Percentiles rank a stretch among this genome's conserved stretches.
phyloP scores from a whole-genome alignment of 2,888 invertebrate genomes.

The Malthinus seriepunctatus region DNA sequence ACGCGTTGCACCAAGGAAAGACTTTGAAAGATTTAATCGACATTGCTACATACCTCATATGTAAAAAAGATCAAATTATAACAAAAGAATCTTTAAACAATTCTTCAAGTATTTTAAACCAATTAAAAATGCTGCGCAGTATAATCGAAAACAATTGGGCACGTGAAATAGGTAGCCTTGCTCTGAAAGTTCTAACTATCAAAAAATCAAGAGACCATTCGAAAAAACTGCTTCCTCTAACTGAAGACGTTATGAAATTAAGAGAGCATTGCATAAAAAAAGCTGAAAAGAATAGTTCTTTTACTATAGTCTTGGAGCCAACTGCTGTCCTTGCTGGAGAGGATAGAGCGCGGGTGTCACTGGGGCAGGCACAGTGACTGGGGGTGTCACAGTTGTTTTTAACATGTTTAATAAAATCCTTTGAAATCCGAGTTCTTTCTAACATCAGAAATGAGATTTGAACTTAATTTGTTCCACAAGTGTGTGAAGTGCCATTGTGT shows the following conservation, averaged over 20 bases:
- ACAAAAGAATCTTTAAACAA: slow-evolving; percentile 9
- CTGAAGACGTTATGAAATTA: slow-evolving; percentile 15
- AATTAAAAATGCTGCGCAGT: slow-evolving; percentile 6
- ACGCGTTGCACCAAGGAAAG: slow-evolving; percentile 14
- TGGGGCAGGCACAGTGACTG: too few relatives aligned
- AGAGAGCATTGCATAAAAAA: slow-evolving; percentile 10
- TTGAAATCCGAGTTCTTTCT: too few relatives aligned
- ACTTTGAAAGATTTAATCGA: slow-evolving; percentile 12
- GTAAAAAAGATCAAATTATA: slow-evolving; percentile 9
- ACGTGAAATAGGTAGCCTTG: slow-evolving; percentile 13
- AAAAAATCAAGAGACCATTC: slow-evolving; percentile 12
- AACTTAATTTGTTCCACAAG: too few relatives aligned
- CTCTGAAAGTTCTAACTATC: slow-evolving; percentile 10
- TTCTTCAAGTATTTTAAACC: slow-evolving; percentile 5
- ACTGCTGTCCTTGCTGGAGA: too few relatives aligned
- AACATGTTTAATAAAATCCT: too few relatives aligned
- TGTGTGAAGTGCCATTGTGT: too few relatives aligned
- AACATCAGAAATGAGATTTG: too few relatives aligned
- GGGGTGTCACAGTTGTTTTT: too few relatives aligned
- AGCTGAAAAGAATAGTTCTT: too few relatives aligned
- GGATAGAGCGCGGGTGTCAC: too few relatives aligned
- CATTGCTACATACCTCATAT: slow-evolving; percentile 10
- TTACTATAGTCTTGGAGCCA: too few relatives aligned
- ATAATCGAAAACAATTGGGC: slow-evolving; percentile 14
- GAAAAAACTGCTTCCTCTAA: slow-evolving; percentile 14